phyloP scores from a whole-genome alignment of 2,797 vertebrate genomes.

The Danio choprae region DNA sequence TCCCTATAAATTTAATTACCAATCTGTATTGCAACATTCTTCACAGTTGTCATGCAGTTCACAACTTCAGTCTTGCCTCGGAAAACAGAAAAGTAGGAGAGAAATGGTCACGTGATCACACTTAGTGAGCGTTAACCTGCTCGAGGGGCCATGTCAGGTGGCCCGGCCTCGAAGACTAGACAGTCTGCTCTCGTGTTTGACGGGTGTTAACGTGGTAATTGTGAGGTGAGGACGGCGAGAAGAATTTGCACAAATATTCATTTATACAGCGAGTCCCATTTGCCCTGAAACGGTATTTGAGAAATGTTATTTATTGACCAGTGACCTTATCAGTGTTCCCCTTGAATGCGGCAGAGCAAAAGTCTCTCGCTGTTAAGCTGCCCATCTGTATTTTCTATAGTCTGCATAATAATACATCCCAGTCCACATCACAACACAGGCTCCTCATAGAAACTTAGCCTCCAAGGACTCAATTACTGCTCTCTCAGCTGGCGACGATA shows the following conservation, averaged over 20 bases:
- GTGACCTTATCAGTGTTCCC: conserved; percentile 24
- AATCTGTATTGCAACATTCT: conserved; percentile 34
- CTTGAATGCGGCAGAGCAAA: conserved; percentile 27
- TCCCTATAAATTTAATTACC: neutral
- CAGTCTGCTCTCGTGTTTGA: conserved; percentile 42
- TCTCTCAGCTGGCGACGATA: conserved; percentile 45
- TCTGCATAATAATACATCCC: conserved; percentile 72
- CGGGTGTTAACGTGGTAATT: conserved; percentile 24
- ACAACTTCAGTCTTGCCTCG: conserved; percentile 9
- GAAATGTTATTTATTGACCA: neutral
- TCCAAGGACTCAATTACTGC: conserved; percentile 79
- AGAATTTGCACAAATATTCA: neutral
- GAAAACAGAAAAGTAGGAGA: conserved; percentile 1
- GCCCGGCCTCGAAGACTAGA: neutral
- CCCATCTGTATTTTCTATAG: conserved; percentile 22
- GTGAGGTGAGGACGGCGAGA: neutral
- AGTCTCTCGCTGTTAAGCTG: conserved; percentile 43
- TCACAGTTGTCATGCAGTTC: conserved; percentile 20
- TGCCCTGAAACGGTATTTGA: neutral
- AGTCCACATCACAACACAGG: conserved; percentile 74
- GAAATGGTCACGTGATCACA: conserved; percentile 17
- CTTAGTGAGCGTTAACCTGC: conserved; percentile 5
- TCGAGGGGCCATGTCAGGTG: conserved; percentile 32
- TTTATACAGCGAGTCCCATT: neutral
- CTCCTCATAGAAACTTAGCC: conserved; percentile 75